Percentiles rank a stretch among this genome's conserved stretches.
These are phyloP conservation scores for Cydia pomonella DNA, from an alignment of 1,140 invertebrate species.

Conservation along the genomic window DNA sequence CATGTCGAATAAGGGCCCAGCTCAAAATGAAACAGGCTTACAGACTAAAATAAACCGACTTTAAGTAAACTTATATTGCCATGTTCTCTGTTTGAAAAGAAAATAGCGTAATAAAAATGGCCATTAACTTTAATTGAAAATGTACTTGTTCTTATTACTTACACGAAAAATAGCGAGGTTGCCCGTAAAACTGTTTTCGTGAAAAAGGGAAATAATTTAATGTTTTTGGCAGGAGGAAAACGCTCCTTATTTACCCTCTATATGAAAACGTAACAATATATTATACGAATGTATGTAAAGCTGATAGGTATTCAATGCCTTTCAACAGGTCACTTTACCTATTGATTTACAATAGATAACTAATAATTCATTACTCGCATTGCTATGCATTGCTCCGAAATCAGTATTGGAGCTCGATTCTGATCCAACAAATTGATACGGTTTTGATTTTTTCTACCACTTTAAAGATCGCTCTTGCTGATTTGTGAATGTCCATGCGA, in stretches of 20 bases:
- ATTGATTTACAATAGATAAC: not conserved
- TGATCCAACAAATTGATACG: too few species aligned
- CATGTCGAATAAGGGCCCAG: too few species aligned
- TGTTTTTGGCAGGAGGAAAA: not conserved
- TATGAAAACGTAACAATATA: too few species aligned
- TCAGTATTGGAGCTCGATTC: not conserved
- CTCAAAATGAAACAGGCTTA: not conserved
- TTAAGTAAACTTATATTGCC: not conserved
- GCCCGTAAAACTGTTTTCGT: not conserved
- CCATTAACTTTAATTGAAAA: constrained; percentile 8
- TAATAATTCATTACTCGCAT: constrained; percentile 23
- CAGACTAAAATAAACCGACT: constrained; percentile 8
- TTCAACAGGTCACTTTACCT: not conserved
- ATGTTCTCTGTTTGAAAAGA: constrained; percentile 18
- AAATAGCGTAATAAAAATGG: constrained; percentile 11
- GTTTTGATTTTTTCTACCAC: too few species aligned
- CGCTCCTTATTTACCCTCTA: too few species aligned
- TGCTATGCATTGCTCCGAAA: not conserved
- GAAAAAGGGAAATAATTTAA: not conserved
- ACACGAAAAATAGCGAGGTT: not conserved
- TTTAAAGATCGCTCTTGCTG: too few species aligned
- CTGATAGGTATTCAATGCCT: not conserved
- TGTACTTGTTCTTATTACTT: constrained; percentile 11
- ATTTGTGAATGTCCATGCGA: too few species aligned
- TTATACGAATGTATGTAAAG: too few species aligned